Evolutionary conservation across 2,797 vertebrate species (phyloP), one percentile per base, ranked within the genome.

Genomic region (Capromys pilorides): DNA sequence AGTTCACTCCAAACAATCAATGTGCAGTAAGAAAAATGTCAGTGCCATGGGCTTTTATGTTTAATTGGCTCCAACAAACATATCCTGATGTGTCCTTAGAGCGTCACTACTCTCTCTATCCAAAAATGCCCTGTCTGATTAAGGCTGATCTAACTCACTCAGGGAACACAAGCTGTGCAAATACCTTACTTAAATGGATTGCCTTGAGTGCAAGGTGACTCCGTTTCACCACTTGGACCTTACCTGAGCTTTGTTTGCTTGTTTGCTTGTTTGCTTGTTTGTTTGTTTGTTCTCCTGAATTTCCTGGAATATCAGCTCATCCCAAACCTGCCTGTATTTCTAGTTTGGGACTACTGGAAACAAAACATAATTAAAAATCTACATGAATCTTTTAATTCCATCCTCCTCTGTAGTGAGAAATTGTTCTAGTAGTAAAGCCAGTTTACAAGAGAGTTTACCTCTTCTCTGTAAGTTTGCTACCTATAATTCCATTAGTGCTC

Each of bases 331-430:
- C 51, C 75, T 94, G 61, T 45, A 91, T 41, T 71, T 86, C 51
- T 22, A 54, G 36, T 82, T 85, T 90, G 69, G 41, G 59, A 45
- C 36, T 91, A 87, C 51, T 67, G 95, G 49, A 89, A 81, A 41
- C 18, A 91, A 95, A 94, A 88, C 36, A 69, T 80, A 96, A 90
- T 51, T 51, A 54, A 82, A 93, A 93, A 62, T 2, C 61, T 85
- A 49, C 77, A 69, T 75, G 16, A 75, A 45, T 59, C 16, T 26
- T 86, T 95, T 36, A 91, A 90, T 71, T 41, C 16, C 18, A 94
- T 67, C 86, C 33, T 91, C 21, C 86, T 91, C 81, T 85, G 61
- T 41, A 89, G 12, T 24, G 57, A 95, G 57, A 95, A 89, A 75
- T 36, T 1, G 77, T 84, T 79, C 54, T 39, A 81, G 21, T 64